phyloP scores from a whole-genome alignment of 2,888 invertebrate species.

The Aporophyla lueneburgensis region DNA sequence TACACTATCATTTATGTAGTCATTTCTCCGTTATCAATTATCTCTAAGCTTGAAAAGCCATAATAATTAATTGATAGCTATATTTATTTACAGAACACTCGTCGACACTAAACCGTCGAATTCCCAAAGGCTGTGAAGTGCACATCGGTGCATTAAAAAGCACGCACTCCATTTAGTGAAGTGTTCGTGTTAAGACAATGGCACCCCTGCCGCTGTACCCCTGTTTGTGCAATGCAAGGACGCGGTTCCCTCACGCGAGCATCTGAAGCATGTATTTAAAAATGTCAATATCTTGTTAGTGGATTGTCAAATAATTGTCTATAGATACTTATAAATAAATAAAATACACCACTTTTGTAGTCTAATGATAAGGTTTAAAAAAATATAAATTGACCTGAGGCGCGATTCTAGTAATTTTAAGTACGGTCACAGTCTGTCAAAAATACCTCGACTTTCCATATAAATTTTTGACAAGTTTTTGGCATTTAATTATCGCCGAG shows the following conservation, averaged over 20 bases:
- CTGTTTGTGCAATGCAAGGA: conserved; percentile 65
- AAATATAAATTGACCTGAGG: too few relatives aligned
- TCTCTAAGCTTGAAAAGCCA: not conserved
- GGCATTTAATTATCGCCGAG: too few relatives aligned
- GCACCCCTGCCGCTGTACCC: conserved; percentile 57
- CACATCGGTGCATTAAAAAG: conserved; percentile 69
- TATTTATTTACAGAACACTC: conserved; percentile 42
- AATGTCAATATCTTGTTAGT: too few relatives aligned
- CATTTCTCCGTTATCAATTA: not conserved
- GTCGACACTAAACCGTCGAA: conserved; percentile 27
- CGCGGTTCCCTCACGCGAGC: conserved; percentile 36
- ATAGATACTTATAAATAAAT: too few relatives aligned
- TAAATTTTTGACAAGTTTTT: too few relatives aligned
- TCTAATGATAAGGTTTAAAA: too few relatives aligned
- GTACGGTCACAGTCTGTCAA: too few relatives aligned
- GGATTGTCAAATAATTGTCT: too few relatives aligned
- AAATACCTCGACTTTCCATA: too few relatives aligned
- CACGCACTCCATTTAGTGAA: conserved; percentile 70
- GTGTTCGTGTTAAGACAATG: conserved; percentile 72
- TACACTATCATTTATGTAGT: too few relatives aligned
- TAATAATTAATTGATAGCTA: conserved; percentile 26
- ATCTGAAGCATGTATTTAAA: not conserved
- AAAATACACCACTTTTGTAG: too few relatives aligned
- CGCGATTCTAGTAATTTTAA: too few relatives aligned
- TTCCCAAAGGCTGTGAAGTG: conserved; percentile 56